Evolutionary conservation across 2,797 vertebrate genomes (phyloP), one percentile per base, ranked within the genome.

Genomic region (Lycodopsis pacificus): DNA sequence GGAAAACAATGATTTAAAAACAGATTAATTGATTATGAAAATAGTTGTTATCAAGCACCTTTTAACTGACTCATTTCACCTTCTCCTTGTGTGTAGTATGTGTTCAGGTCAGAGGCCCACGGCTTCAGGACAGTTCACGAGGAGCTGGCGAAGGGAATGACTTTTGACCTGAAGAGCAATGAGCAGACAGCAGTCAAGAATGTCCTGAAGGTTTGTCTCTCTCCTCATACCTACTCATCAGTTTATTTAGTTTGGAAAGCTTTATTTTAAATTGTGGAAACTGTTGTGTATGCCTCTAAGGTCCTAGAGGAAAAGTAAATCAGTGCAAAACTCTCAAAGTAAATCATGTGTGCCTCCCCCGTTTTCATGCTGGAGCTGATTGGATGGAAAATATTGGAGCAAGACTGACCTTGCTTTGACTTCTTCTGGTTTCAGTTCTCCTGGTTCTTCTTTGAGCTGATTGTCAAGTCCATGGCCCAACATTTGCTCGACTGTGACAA

Each of bases 381-480:
- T 19, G 51, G 10, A 20, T 1, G 19, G 30, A 54, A 30, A 54
- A 54, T 71, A n/a, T 9, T 36, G 4, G 12, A 32, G 32, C 7
- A n/a, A 20, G 11, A 34, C 3, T 79, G 42, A 74, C 32, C 25
- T 65, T 46, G 9, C 36, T 79, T 72, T 71, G 49, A 34, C 71
- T 7, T 78, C 48, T 78, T 32, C 6, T 66, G 54, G 7, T 82
- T 88, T 84, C 91, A 99, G 98, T 98, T 98, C 89, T 99, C 97
- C 77, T 99, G 97, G 97, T 99, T 99, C 96, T 99, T 99, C 95
- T 96, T 98, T 91, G 96, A 97, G 83, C 95, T 99, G 86, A 97
- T 97, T 63, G 91, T 97, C 78, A 99, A 99, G 90, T 99, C 98
- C 76, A 97, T 98, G 98, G 98, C 97, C 10, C 98, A 99, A 80